phyloP scores from a whole-genome alignment of 2,888 invertebrate genomes.

The Drosophila mettleri region DNA sequence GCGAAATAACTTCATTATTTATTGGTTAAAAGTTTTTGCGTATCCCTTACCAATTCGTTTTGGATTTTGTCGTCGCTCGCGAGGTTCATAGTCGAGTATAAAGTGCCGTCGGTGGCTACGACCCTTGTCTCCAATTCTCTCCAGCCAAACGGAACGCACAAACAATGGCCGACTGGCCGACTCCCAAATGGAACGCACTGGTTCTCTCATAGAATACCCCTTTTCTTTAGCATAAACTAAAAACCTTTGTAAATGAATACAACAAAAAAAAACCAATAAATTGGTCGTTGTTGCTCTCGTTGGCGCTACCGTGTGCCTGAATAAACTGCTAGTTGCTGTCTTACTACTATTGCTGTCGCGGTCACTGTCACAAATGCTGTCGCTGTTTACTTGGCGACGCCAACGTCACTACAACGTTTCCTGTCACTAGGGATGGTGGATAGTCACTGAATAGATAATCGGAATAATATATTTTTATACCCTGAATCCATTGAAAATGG shows the following conservation, averaged over 20 bases:
- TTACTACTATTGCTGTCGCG: constrained; percentile 62
- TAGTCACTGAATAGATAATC: constrained; percentile 19
- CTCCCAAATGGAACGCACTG: constrained; percentile 86
- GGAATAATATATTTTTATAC: background rate
- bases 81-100: constrained; percentile 83
- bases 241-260: constrained; percentile 22
- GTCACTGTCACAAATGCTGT: constrained; percentile 52
- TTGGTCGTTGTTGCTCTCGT: constrained; percentile 32
- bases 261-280: constrained; percentile 40
- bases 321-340: constrained; percentile 57
- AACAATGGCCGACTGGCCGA: constrained; percentile 88
- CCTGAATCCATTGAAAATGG: too few species aligned
- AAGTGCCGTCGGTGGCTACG: constrained; percentile 82
- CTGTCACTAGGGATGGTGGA: constrained; percentile 51
- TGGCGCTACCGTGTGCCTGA: constrained; percentile 53
- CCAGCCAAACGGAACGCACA: constrained; percentile 89
- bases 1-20: background rate
- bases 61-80: constrained; percentile 57
- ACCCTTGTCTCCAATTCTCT: constrained; percentile 86
- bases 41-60: constrained; percentile 34
- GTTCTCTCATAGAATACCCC: constrained; percentile 83
- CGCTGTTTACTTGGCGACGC: constrained; percentile 78
- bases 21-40: background rate
- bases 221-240: constrained; percentile 50
- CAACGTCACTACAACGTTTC: constrained; percentile 14